Evolutionary conservation across 2,888 invertebrate species (phyloP).

Genomic region (Andrena chrysosceles): DNA sequence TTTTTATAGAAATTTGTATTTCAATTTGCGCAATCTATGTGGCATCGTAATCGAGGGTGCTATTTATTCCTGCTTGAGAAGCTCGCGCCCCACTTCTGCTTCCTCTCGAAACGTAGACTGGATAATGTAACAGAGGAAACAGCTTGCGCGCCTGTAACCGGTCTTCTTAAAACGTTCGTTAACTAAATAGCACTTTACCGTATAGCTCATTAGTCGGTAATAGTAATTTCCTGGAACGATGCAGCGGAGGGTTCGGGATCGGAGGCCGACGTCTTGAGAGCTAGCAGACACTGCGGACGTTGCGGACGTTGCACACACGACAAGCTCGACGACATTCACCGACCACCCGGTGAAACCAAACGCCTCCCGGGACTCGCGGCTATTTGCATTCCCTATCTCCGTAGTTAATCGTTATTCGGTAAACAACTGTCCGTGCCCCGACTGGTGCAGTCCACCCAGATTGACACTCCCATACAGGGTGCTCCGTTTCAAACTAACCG

Average conservation of each 20-base stretch:
- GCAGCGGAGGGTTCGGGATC: background rate
- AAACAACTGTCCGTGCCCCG: conserved; percentile 67
- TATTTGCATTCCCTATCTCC: conserved; percentile 71
- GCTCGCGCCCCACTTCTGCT: background rate
- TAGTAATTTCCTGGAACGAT: conserved; percentile 32
- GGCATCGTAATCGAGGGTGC: conserved; percentile 8
- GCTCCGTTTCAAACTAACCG: conserved; percentile 1
- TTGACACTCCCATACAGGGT: conserved; percentile 46
- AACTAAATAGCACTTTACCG: conserved; percentile 10
- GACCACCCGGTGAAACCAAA: conserved; percentile 54
- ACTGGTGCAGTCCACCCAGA: conserved; percentile 58
- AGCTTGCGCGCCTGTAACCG: background rate
- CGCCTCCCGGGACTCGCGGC: conserved; percentile 62
- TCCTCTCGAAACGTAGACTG: background rate
- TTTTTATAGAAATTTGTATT: too few relatives aligned
- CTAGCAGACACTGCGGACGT: background rate
- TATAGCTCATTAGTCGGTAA: conserved; percentile 44
- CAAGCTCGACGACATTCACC: conserved; percentile 31
- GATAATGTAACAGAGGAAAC: background rate
- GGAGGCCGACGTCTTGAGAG: conserved; percentile 22
- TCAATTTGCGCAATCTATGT: background rate
- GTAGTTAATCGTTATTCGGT: conserved; percentile 71
- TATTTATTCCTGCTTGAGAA: background rate
- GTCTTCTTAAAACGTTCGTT: conserved; percentile 35
- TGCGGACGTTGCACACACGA: conserved; percentile 25